Base-by-base conservation (phyloP, 2,797 vertebrate species). In the Xyrichtys novacula region DNA sequence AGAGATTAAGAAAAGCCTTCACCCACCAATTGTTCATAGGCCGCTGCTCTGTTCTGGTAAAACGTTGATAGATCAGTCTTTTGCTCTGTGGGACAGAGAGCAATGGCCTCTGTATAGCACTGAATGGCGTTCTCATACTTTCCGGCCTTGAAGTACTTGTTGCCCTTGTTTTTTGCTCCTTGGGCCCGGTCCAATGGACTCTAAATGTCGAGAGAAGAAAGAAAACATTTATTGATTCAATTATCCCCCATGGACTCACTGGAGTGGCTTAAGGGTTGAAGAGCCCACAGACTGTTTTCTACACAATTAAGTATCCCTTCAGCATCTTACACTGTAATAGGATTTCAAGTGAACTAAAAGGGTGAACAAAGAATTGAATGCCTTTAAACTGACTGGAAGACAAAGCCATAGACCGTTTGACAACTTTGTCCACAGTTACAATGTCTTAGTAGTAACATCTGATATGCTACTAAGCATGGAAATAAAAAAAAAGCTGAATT, bases 31-130 rank as follows among this genome's bases (percentile, higher is more conserved):
- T 99, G 98, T 77, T 99, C 98, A 43, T 94, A 98, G 54, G 98
- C 97, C 69, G 98, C 98, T 56, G 98, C 98, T 95, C 97, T 95
- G 91, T 99, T 99, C 91, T 99, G 97, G 92, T 96, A 99, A 92
- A 98, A 99, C 0, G 98, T 99, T 63, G 98, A 97, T 86, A 99
- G 92, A 74, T 99, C 98, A 1, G 91, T 78, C 74, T 96, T 99
- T 73, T 98, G 96, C 79, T 98, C 97, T 8, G 91, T 88, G 42
- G 98, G 98, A 72, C 98, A 99, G 40, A 98, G 86, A 74, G 92
- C 92, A 67, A 99, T 98, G 74, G 98, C 98, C 66, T 99, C 97
- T 4, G 98, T 98, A 74, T 99, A 99, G 89, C 97, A 99, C 82
- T 96, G 95, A 94, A 99, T 99, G 77, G 98, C 98, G 42, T 96